Conservation (phyloP, 2,888 invertebrate genomes). For the Sesia apiformis region DNA sequence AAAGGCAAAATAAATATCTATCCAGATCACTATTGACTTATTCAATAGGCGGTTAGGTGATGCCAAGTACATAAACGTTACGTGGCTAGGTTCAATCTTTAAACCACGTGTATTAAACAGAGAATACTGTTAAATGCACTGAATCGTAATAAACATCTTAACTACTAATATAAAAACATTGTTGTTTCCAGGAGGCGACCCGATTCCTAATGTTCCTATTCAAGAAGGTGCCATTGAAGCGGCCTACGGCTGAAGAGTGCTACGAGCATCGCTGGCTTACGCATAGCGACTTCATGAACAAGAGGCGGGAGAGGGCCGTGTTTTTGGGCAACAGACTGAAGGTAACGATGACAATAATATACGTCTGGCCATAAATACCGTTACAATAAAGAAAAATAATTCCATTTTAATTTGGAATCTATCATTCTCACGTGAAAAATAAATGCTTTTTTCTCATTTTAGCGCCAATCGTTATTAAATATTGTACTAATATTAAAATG, state of each 20-base stretch:
- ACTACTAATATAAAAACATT: neutral
- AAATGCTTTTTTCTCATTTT: too few relatives aligned
- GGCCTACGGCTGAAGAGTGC: slow-evolving; percentile 95
- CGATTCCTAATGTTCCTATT: slow-evolving; percentile 96
- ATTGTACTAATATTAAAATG: too few relatives aligned
- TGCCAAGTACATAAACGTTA: too few relatives aligned
- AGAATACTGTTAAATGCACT: too few relatives aligned
- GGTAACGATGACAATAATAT: slow-evolving; percentile 61
- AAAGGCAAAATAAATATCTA: too few relatives aligned
- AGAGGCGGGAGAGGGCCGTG: slow-evolving; percentile 89
- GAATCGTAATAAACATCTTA: too few relatives aligned
- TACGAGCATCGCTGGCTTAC: slow-evolving; percentile 97
- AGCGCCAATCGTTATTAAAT: too few relatives aligned
- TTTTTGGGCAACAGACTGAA: slow-evolving; percentile 90
- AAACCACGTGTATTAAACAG: too few relatives aligned
- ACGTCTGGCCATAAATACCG: neutral
- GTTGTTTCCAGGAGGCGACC: slow-evolving; percentile 46
- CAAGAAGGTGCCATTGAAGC: slow-evolving; percentile 95
- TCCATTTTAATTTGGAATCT: neutral
- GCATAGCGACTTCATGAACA: slow-evolving; percentile 93
- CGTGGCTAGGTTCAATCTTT: too few relatives aligned
- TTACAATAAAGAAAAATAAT: neutral
- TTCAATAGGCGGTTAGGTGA: too few relatives aligned
- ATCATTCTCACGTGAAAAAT: too few relatives aligned
- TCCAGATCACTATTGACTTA: too few relatives aligned